Evolutionary conservation across 2,113 vertebrate genomes (phyloP).

Genomic region (Tauraco erythrolophus): DNA sequence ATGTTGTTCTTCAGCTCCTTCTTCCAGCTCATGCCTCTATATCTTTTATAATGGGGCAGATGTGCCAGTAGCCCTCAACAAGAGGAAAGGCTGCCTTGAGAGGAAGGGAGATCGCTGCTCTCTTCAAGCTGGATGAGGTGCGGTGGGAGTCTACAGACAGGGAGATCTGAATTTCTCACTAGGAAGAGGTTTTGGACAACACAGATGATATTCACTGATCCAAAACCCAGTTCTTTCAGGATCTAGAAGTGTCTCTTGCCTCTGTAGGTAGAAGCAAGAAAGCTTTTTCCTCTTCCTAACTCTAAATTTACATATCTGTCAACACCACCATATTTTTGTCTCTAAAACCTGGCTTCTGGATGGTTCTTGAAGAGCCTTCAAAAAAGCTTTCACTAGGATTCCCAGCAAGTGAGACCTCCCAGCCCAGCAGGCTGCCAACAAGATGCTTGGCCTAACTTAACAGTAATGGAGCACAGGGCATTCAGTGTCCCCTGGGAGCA

Average conservation of each 20-base stretch:
- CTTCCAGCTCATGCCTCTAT: not conserved
- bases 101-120: not conserved
- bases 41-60: not conserved
- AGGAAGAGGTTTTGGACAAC: not conserved
- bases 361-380: not conserved
- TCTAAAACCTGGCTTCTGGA: not conserved
- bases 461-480: not conserved
- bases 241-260: not conserved
- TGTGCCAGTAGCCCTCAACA: not conserved
- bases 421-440: not conserved
- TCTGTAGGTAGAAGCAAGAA: not conserved
- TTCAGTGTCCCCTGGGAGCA: not conserved
- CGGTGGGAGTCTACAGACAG: not conserved
- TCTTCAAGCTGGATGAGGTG: not conserved
- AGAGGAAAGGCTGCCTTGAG: not conserved
- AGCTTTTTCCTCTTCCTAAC: not conserved
- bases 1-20: not conserved
- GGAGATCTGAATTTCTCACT: not conserved
- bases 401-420: not conserved
- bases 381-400: not conserved
- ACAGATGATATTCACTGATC: not conserved
- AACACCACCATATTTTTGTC: not conserved
- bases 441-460: not conserved
- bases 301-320: not conserved
- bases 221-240: not conserved